A percentile compares a stretch with the other conserved stretches of the same genome.
Evolutionary conservation across 2,888 invertebrate species (phyloP).

Genomic region (Ormyrus thymus): DNA sequence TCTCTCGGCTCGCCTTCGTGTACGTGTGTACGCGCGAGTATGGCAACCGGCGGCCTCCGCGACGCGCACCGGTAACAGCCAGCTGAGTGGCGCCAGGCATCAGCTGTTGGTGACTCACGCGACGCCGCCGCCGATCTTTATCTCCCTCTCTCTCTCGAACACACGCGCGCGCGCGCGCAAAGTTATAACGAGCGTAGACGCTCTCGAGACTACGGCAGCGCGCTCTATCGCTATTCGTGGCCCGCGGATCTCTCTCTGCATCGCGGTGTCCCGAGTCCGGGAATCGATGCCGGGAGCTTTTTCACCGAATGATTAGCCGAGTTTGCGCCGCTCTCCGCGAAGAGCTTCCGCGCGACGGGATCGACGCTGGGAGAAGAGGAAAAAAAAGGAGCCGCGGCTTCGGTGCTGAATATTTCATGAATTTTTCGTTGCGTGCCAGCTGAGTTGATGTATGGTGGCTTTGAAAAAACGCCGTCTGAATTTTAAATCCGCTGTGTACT

Average conservation of each 20-base stretch:
- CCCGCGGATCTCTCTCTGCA: neutral
- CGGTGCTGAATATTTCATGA: too few relatives aligned
- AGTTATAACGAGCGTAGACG: neutral
- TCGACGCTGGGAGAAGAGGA: too few relatives aligned
- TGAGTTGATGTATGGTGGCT: neutral
- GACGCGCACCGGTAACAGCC: conserved; percentile 68
- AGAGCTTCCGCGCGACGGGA: too few relatives aligned
- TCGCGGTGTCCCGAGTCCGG: neutral
- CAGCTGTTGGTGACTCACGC: conserved; percentile 74
- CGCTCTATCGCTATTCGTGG: conserved; percentile 4
- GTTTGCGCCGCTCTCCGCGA: too few relatives aligned
- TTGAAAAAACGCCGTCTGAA: neutral
- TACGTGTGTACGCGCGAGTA: too few relatives aligned
- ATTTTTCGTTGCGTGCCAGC: too few relatives aligned
- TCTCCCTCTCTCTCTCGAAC: neutral
- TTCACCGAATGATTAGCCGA: too few relatives aligned
- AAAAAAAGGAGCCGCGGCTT: too few relatives aligned
- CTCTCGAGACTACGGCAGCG: conserved; percentile 16
- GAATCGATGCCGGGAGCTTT: too few relatives aligned
- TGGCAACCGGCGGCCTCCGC: neutral
- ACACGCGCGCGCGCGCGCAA: neutral
- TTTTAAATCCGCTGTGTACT: too few relatives aligned
- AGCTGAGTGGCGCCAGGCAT: conserved; percentile 74
- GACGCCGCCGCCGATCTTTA: conserved; percentile 35
- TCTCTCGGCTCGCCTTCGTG: too few relatives aligned